Evolutionary conservation across 2,113 vertebrate genomes (phyloP).

Genomic region (human): GRCh38 chr1:217989501-217990000

Average conservation of each 20-base stretch:
- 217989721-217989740: not conserved
- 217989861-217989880: not conserved
- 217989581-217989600: not conserved
- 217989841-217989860: not conserved
- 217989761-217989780: not conserved
- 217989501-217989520: constrained; percentile 34
- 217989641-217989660: not conserved
- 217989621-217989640: constrained; percentile 30
- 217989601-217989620: not conserved
- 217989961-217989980: not conserved
- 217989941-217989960: not conserved
- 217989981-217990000: not conserved
- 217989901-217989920: not conserved
- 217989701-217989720: constrained; percentile 22
- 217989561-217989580: constrained; percentile 34
- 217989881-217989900: not conserved
- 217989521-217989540: constrained; percentile 39
- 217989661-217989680: constrained; percentile 39
- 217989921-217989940: rapidly evolving
- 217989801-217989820: not conserved
- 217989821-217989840: rapidly evolving
- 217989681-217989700: not conserved
- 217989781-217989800: not conserved
- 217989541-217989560: not conserved
- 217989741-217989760: not conserved